Percentiles rank a stretch among this genome's conserved stretches.
phyloP scores from a whole-genome alignment of 2,113 vertebrate genomes.

The Erythrolamprus reginae region DNA sequence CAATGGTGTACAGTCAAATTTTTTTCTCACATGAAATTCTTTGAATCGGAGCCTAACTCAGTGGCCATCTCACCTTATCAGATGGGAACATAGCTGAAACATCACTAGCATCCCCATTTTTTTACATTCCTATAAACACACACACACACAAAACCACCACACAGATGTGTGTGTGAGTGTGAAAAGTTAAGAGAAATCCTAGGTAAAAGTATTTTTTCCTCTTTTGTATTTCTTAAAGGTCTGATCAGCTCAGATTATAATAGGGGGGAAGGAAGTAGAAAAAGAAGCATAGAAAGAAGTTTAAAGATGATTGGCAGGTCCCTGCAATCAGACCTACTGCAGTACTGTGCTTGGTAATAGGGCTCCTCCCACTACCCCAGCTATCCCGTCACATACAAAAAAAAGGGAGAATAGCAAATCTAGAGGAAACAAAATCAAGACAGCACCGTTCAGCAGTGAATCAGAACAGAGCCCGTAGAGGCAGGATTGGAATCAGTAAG shows the following conservation, averaged over 20 bases:
- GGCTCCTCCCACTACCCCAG: too few species aligned
- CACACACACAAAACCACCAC: too few species aligned
- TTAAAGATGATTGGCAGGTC: not conserved
- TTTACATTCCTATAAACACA: too few species aligned
- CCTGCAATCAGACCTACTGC: not conserved
- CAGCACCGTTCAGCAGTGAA: not conserved
- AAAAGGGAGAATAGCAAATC: not conserved
- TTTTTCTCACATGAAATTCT: not conserved
- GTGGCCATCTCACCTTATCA: not conserved
- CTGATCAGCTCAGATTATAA: not conserved
- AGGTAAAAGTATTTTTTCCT: not conserved
- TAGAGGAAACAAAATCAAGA: not conserved
- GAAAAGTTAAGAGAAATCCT: not conserved
- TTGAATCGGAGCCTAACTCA: not conserved
- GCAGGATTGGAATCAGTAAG: not conserved
- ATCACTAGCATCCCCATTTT: not conserved
- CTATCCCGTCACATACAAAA: not conserved
- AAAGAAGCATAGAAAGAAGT: not conserved
- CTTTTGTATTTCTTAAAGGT: not conserved
- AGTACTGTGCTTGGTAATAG: not conserved
- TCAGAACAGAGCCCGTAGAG: not conserved
- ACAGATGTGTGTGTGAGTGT: too few species aligned
- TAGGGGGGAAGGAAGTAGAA: not conserved
- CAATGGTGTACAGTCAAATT: not conserved
- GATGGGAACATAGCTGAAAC: not conserved